Base-by-base conservation (phyloP, 1,140 invertebrate species). In the Bombus ignitus region DNA sequence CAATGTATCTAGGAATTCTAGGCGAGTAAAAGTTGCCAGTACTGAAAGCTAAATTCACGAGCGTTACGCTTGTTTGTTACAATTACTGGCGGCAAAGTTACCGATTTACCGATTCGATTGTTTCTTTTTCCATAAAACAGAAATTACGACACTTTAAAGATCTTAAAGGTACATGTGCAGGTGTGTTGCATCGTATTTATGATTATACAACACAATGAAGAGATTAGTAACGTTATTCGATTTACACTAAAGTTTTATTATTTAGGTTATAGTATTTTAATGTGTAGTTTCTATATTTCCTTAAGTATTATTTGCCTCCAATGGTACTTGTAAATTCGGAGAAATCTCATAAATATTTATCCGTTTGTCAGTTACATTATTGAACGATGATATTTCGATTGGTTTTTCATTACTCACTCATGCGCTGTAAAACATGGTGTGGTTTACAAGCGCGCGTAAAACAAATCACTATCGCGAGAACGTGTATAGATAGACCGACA, bases 41-140 rank as follows among this genome's bases (percentile, higher is more conserved):
- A 70, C 25, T 47, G 12, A 44, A 15, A n/a, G 12, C 4, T 15
- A 80, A 39, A 2, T 80, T 80, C 32, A 44, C n/a, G 37, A 68
- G 15, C 13, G 9, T 81, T 2, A 32, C 0, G 22, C 22, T 62
- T 2, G 25, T 75, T 75, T 37, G 4, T n/a, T 53, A 53, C 5
- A 53, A 53, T 53, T 28, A 59, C 35, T 53, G 44, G 73, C 73
- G 81, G 73, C 44, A 83, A 77, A 83, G 47, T 62, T 62, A 39
- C 22, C 28, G 22, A 28, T 39, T 1, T n/a, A 8, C 22, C 32
- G 12, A 15, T 70, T 32, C 6, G 0, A 72, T 28, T 68, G 10
- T n/a, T 8, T 68, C 28, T 66, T 25, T 66, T 39, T 4, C 37
- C 65, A 25, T 18, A 8, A 10, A 75, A 44, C 1, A 37, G 25